Evolutionary conservation across 2,113 vertebrate genomes (phyloP).

Genomic region (Vicugna pacos): DNA sequence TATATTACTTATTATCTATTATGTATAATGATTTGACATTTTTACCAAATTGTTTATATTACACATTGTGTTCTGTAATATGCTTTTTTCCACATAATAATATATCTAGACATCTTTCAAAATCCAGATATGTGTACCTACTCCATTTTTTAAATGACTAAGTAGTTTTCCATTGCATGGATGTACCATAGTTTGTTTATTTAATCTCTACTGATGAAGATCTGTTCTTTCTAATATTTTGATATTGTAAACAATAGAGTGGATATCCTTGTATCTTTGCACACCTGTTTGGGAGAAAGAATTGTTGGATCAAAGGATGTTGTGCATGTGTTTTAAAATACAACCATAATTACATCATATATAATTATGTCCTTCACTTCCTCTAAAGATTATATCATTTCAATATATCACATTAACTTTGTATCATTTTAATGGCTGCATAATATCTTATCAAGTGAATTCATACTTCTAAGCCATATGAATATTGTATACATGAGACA

Average conservation of each 20-base stretch:
- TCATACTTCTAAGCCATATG: neutral
- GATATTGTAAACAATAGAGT: neutral
- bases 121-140: neutral
- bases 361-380: neutral
- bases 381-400: neutral
- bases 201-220: neutral
- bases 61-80: neutral
- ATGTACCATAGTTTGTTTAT: neutral
- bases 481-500: neutral
- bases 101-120: neutral
- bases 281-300: neutral
- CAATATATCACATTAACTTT: neutral
- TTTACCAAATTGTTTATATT: neutral
- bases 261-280: neutral
- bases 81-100: neutral
- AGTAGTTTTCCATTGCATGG: neutral
- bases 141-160: neutral
- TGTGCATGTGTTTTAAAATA: neutral
- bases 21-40: conserved; percentile 1
- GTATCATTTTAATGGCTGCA: neutral
- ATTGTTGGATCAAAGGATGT: neutral
- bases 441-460: neutral
- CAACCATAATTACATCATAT: neutral
- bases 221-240: neutral
- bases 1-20: neutral